Percentiles rank a stretch among this genome's conserved stretches.
Evolutionary conservation across 2,113 vertebrate species (phyloP).

Genomic region (Fulmarus glacialis): DNA sequence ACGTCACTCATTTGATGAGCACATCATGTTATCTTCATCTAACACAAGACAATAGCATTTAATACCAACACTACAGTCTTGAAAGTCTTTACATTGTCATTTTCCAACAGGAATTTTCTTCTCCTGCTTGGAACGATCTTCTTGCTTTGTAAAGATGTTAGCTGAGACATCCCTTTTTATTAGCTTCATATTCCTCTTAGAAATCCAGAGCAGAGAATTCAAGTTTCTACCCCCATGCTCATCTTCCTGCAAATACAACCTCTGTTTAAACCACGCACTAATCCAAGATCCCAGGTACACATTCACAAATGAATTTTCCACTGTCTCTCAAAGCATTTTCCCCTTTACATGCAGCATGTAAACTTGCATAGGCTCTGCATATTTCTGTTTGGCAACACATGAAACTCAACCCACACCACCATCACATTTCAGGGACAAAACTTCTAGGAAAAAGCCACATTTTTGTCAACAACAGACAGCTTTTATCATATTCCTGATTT

Average conservation of each 20-base stretch:
- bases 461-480: not conserved
- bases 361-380: not conserved
- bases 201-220: not conserved
- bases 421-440: not conserved
- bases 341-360: not conserved
- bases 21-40: not conserved
- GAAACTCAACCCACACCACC: not conserved
- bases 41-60: not conserved
- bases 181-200: not conserved
- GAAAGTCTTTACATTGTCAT: not conserved
- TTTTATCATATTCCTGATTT: not conserved
- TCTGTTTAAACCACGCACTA: not conserved
- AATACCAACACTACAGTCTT: not conserved
- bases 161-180: not conserved
- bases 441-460: not conserved
- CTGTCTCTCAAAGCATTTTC: not conserved
- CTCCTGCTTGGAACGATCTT: not conserved
- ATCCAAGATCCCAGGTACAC: not conserved
- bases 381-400: not conserved
- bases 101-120: not conserved
- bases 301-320: not conserved
- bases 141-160: not conserved
- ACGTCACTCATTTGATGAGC: not conserved
- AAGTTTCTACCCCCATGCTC: not conserved
- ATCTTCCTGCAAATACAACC: not conserved